Evolutionary conservation across 2,888 invertebrate species (phyloP).

Genomic region (Campoletis raptor): DNA sequence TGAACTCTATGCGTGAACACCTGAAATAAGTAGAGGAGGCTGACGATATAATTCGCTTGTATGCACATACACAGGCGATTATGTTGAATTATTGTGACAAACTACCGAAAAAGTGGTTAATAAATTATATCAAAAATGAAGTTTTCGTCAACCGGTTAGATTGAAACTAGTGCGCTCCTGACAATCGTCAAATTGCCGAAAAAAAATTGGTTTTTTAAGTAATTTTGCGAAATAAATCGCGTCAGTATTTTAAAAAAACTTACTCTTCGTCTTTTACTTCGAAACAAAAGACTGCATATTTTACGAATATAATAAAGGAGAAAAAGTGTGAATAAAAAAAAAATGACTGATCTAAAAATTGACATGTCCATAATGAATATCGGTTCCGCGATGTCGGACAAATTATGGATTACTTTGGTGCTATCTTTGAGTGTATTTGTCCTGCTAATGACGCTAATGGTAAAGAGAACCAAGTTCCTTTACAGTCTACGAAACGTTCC

Average conservation of each 20-base stretch:
- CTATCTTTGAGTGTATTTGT: slow-evolving; percentile 71
- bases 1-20: slow-evolving; percentile 38
- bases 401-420: slow-evolving; percentile 74
- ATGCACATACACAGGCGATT: background rate
- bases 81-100: background rate
- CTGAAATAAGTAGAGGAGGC: slow-evolving; percentile 10
- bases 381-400: background rate
- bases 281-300: background rate
- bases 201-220: background rate
- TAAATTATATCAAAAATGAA: background rate
- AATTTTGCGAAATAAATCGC: background rate
- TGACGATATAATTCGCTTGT: background rate
- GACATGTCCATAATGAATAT: slow-evolving; percentile 53
- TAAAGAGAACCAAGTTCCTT: slow-evolving; percentile 76
- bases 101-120: background rate
- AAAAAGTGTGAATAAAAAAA: background rate
- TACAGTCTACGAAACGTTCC: slow-evolving; percentile 79
- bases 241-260: background rate
- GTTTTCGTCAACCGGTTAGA: background rate
- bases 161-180: background rate
- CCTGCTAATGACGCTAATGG: slow-evolving; percentile 69
- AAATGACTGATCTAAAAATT: slow-evolving; percentile 7
- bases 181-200: background rate
- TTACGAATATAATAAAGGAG: background rate
- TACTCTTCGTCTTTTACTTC: background rate